Conservation (phyloP, 37 sponge, comb jelly and placozoan species). For the Diacarnus erythraeanus region DNA sequence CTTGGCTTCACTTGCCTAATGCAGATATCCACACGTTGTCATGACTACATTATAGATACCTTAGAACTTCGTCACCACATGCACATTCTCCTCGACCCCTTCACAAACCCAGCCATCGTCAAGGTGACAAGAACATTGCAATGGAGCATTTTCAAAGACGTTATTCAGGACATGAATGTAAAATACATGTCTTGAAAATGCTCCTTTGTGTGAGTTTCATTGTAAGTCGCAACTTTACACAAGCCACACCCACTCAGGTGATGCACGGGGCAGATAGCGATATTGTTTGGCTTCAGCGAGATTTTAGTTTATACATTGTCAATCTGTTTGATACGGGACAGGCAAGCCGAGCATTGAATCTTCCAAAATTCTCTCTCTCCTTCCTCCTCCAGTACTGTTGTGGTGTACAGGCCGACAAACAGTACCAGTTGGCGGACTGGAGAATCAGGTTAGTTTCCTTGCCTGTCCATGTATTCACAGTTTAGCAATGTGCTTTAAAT, state of each 20-base stretch:
- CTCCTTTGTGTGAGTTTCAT: neutral
- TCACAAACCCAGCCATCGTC: conserved; percentile 90
- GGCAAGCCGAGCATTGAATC: conserved; percentile 69
- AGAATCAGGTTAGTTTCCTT: conserved; percentile 91
- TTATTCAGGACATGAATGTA: neutral
- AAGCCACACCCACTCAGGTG: conserved; percentile 56
- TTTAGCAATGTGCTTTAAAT: too few species aligned
- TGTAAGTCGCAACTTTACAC: neutral
- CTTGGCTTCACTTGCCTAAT: conserved; percentile 92
- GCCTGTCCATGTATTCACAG: too few species aligned
- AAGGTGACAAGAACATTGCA: conserved; percentile 66
- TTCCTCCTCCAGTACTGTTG: conserved; percentile 90
- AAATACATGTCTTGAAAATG: neutral
- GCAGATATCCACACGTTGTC: conserved; percentile 89
- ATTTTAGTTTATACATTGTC: conserved; percentile 93
- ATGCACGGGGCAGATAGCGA: conserved; percentile 93
- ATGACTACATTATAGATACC: conserved; percentile 92
- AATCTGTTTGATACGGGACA: conserved; percentile 95
- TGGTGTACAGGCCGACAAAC: conserved; percentile 85
- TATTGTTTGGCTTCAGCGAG: conserved; percentile 91
- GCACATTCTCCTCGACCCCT: conserved; percentile 76
- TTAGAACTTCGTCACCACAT: conserved; percentile 77
- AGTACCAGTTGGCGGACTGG: conserved; percentile 98
- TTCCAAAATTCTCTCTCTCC: conserved; percentile 87
- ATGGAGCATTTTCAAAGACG: neutral